phyloP scores from a whole-genome alignment of 2,888 invertebrate species.

The Pachycephus smyrnensis region DNA sequence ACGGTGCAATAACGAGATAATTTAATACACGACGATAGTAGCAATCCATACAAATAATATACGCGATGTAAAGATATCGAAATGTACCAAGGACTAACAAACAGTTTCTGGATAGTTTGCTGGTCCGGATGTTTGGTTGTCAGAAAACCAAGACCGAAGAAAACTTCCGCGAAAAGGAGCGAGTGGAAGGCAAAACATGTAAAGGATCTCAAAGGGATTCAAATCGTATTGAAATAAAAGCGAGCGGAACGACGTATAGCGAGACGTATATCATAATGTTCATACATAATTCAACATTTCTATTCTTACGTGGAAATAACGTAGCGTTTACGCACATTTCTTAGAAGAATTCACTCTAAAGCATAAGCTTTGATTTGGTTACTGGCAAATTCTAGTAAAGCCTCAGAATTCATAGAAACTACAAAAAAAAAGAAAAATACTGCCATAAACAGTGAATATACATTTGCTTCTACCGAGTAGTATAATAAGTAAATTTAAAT shows the following conservation, averaged over 20 bases:
- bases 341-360: background rate
- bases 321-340: constrained; percentile 6
- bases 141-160: background rate
- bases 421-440: background rate
- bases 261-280: constrained; percentile 43
- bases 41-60: background rate
- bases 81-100: background rate
- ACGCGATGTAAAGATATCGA: background rate
- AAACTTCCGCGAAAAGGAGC: background rate
- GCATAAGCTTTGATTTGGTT: background rate
- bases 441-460: background rate
- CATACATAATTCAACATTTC: constrained; percentile 48
- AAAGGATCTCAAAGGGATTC: constrained; percentile 35
- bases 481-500: background rate
- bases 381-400: background rate
- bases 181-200: background rate
- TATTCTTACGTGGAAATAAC: constrained; percentile 7
- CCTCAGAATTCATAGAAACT: background rate
- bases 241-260: constrained; percentile 38
- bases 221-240: constrained; percentile 46
- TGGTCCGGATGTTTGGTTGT: background rate
- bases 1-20: background rate
- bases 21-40: background rate
- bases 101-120: background rate
- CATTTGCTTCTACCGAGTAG: background rate